Base-by-base conservation (phyloP, 2,888 invertebrate genomes). In the Odontothrips loti region DNA sequence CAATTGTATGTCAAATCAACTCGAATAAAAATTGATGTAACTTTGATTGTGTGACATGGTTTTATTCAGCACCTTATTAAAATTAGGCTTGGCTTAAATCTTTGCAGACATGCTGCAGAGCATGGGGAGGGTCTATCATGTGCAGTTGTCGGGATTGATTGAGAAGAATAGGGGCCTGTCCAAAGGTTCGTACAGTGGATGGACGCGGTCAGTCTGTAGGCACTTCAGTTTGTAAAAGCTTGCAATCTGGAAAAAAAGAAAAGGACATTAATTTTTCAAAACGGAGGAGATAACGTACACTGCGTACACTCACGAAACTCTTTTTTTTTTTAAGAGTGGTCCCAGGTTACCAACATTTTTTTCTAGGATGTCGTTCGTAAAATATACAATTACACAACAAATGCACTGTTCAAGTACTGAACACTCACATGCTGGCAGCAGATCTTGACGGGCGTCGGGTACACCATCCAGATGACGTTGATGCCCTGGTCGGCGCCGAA, bases 401-500 rank as follows among this genome's bases (percentile, higher is more conserved):
- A n/a, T n/a, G n/a, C n/a, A n/a, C n/a, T n/a, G n/a, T n/a, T n/a
- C n/a, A n/a, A n/a, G n/a, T n/a, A n/a, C n/a, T n/a, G n/a, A n/a
- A n/a, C n/a, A 10, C 51, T 27, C 68, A 75, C 68, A 27, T 75
- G 68, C 68, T 75, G 68, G 27, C 68, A 75, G 68, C 68, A 75
- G 68, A 75, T 75, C 68, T 75, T n/a, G 23, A 75, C 27, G 23
- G 68, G 68, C 23, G 68, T 75, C 11, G 68, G 68, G 68, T 75
- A 75, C 68, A 75, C 68, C 6, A 75, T 75, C 68, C 68, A 75
- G 8, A 75, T 12, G 68, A 75, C 68, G 23, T 23, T 75, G 68
- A 75, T 75, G 68, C 27, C 68, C 68, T 75, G 68, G 23, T 75
- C 68, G 11, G 68, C 68, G 6, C 68, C 68, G 68, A 75, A 75